Conservation (phyloP, 2,797 vertebrate genomes). For the Coluber constrictor region DNA sequence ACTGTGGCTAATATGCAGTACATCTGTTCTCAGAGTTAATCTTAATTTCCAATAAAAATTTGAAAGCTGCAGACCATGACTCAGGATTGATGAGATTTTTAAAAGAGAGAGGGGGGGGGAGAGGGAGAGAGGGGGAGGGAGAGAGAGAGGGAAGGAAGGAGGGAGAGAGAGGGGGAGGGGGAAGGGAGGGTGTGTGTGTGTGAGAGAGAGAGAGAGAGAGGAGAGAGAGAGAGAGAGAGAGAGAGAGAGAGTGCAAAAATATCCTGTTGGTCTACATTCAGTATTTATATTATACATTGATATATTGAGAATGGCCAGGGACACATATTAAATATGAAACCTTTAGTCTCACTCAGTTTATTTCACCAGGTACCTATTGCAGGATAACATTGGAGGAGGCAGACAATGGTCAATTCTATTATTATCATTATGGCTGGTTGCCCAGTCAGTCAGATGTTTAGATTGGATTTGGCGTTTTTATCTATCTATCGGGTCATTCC, state of each 20-base stretch:
- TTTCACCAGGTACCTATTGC: not conserved
- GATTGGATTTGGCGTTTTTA: not conserved
- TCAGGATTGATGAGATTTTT: not conserved
- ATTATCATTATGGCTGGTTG: not conserved
- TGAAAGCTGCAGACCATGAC: not conserved
- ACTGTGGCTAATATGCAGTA: conserved; percentile 11
- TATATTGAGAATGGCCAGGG: not conserved
- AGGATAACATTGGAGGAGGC: not conserved
- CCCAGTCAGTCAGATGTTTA: not conserved
- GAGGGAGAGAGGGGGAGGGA: not conserved
- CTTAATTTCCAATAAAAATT: not conserved
- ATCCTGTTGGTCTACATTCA: not conserved
- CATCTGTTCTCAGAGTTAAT: not conserved
- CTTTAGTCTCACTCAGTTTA: not conserved
- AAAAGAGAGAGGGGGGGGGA: not conserved
- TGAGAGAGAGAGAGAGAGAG: not conserved
- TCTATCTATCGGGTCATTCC: not conserved
- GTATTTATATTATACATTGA: not conserved
- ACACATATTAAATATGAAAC: not conserved
- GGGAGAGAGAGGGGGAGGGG: fast-evolving
- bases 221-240: too few species aligned
- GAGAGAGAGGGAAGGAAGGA: too few species aligned
- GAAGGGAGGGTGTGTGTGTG: too few species aligned
- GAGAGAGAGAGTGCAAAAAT: not conserved
- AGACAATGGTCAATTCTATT: not conserved